Evolutionary conservation across 92 coral and sea anemone genomes (phyloP).

Genomic region (Parazoanthus swiftii): DNA sequence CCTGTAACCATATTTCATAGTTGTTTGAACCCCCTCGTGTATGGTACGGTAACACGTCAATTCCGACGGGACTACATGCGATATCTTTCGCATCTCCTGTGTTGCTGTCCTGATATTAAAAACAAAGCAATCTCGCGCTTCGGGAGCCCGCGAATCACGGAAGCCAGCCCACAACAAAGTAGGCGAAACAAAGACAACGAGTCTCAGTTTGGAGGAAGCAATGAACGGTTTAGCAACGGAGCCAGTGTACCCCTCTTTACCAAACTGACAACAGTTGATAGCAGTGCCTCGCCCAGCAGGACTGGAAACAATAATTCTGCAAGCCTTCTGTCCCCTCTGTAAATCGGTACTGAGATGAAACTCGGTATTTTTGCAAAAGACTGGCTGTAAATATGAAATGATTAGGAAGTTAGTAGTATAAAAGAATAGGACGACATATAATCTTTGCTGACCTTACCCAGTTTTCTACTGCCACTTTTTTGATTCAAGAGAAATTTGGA

Average conservation of each 20-base stretch:
- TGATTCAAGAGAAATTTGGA: too few species aligned
- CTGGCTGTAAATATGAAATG: background rate
- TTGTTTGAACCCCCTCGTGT: slow-evolving; percentile 32
- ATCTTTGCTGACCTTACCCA: too few species aligned
- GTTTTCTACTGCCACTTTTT: too few species aligned
- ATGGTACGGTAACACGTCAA: slow-evolving; percentile 46
- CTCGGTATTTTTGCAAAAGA: background rate
- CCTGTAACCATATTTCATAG: slow-evolving; percentile 39
- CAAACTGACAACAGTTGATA: background rate
- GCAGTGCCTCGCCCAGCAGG: background rate
- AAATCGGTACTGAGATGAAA: background rate
- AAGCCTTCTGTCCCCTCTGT: background rate
- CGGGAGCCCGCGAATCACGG: slow-evolving; percentile 38
- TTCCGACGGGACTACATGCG: slow-evolving; percentile 62
- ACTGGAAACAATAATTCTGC: background rate
- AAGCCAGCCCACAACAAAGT: slow-evolving; percentile 7
- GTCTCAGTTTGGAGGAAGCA: background rate
- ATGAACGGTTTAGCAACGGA: slow-evolving; percentile 22
- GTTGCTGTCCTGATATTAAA: slow-evolving; percentile 53
- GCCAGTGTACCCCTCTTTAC: slow-evolving; percentile 9
- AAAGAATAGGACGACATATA: too few species aligned
- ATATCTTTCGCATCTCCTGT: slow-evolving; percentile 71
- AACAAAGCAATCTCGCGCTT: background rate
- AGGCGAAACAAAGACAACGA: slow-evolving; percentile 6
- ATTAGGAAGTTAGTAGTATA: background rate